Percentiles rank a stretch among this genome's conserved stretches.
phyloP scores from a whole-genome alignment of 2,888 invertebrate genomes.

The Balanococcus diminutus region DNA sequence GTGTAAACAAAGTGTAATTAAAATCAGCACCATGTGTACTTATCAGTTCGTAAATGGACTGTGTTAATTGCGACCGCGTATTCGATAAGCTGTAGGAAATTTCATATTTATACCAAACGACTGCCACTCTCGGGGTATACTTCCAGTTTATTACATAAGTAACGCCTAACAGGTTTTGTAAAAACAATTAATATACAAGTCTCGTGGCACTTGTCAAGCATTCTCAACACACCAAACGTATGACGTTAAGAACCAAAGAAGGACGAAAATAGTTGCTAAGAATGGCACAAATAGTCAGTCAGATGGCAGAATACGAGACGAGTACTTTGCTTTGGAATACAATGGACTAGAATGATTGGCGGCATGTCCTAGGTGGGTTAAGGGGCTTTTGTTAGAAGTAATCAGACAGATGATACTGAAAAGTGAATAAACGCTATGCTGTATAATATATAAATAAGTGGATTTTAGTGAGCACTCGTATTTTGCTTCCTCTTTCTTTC shows the following conservation, averaged over 20 bases:
- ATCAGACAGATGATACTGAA: no score
- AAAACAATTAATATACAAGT: constrained; percentile 39
- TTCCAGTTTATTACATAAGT: constrained; percentile 50
- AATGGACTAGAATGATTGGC: neutral
- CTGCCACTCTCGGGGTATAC: constrained; percentile 15
- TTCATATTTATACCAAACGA: constrained; percentile 25
- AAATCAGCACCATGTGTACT: neutral
- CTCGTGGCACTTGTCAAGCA: constrained; percentile 37
- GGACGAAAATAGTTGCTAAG: constrained; percentile 5
- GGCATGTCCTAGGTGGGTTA: neutral
- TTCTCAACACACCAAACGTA: constrained; percentile 4
- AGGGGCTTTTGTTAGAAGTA: neutral
- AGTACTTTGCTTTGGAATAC: neutral
- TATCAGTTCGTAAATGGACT: neutral
- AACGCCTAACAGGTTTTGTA: constrained; percentile 35
- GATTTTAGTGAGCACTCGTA: no score
- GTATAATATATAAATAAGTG: no score
- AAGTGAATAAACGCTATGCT: no score
- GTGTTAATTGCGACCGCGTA: neutral
- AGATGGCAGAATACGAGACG: neutral
- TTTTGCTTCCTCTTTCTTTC: no score
- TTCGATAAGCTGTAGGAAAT: constrained; percentile 40
- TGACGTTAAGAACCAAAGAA: constrained; percentile 32
- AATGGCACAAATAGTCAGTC: neutral
- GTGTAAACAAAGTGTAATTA: neutral